These are phyloP conservation scores for Rutilus rutilus DNA, from an alignment of 2,113 vertebrate species.

Conservation along the genomic window DNA sequence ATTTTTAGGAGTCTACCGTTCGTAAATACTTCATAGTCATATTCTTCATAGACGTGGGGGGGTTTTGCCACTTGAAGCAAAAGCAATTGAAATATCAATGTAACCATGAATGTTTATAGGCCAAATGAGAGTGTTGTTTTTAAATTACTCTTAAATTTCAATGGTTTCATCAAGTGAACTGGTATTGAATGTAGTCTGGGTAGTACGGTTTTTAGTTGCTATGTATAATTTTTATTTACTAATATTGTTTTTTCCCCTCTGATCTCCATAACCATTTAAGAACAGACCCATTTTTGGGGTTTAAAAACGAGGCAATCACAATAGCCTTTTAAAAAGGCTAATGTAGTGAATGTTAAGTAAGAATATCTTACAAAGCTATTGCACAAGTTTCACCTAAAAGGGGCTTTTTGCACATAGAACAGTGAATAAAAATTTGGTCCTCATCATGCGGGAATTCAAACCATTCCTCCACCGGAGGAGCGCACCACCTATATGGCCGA, in stretches of 20 bases:
- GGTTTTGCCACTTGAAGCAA: too few relatives aligned
- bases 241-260: background rate
- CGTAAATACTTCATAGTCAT: background rate
- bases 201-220: background rate
- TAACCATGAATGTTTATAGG: background rate
- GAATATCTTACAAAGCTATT: background rate
- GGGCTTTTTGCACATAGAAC: background rate
- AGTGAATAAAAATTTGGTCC: background rate
- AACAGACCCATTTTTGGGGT: background rate
- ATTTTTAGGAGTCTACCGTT: background rate
- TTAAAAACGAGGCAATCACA: background rate
- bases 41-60: background rate
- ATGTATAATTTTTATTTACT: background rate
- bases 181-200: background rate
- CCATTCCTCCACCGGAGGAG: background rate
- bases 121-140: background rate
- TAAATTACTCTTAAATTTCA: background rate
- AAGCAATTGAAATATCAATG: background rate
- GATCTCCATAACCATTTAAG: background rate
- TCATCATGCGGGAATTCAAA: background rate
- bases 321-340: background rate
- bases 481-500: background rate
- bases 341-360: background rate
- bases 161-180: background rate
- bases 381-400: background rate